Evolutionary conservation across 1,140 invertebrate genomes (phyloP).

Genomic region (Nephotettix cincticeps): DNA sequence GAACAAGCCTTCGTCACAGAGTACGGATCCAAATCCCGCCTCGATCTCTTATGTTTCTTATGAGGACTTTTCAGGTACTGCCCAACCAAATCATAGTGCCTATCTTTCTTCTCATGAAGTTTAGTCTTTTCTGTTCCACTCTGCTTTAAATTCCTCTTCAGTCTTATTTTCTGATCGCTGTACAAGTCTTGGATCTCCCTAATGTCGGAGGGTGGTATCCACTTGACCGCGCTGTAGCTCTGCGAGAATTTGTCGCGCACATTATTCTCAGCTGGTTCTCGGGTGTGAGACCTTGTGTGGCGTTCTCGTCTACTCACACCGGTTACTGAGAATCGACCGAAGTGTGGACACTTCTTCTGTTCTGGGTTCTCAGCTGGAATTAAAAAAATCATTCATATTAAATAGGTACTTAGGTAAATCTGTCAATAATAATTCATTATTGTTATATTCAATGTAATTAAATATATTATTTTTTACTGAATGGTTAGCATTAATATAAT

Average conservation of each 20-base stretch:
- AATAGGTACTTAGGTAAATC: too few species aligned
- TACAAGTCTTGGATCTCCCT: neutral
- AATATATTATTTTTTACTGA: too few species aligned
- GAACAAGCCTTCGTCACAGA: conserved; percentile 29
- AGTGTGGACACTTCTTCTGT: conserved; percentile 34
- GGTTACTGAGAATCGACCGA: conserved; percentile 36
- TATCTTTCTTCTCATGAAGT: neutral
- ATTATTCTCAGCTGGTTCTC: neutral
- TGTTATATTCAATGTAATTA: too few species aligned
- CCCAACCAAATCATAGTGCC: neutral
- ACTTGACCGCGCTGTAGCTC: neutral
- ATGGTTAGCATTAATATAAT: too few species aligned
- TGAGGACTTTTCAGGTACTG: neutral
- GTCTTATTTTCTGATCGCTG: neutral
- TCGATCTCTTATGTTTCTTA: neutral
- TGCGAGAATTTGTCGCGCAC: neutral
- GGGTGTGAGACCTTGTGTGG: conserved; percentile 3
- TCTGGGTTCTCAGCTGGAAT: conserved; percentile 38
- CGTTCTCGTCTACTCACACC: conserved; percentile 26
- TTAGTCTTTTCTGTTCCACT: neutral
- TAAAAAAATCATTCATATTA: too few species aligned
- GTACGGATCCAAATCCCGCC: conserved; percentile 7
- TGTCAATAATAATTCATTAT: too few species aligned
- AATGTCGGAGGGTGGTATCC: neutral
- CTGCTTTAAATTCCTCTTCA: neutral